phyloP scores from a whole-genome alignment of 1,140 invertebrate genomes.

The Chionoecetes opilio region DNA sequence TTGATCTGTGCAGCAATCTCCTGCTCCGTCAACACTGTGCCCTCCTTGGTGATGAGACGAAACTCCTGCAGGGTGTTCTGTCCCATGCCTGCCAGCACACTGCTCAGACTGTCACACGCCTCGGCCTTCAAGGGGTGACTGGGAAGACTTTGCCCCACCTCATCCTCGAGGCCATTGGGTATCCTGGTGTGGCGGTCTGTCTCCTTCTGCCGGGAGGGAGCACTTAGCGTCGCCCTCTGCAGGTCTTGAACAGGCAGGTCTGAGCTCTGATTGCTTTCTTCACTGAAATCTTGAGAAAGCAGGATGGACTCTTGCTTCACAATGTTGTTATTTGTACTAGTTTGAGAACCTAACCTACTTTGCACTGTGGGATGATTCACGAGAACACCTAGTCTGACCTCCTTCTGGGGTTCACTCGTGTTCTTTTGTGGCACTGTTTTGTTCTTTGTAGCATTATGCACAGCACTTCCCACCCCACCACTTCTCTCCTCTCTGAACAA shows the following conservation, averaged over 20 bases:
- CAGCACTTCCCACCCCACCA: conserved; percentile 15
- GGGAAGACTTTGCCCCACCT: neutral
- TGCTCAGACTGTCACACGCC: neutral
- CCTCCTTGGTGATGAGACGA: conserved; percentile 51
- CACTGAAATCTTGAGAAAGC: conserved; percentile 29
- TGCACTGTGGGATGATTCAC: conserved; percentile 55
- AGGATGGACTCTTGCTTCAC: neutral
- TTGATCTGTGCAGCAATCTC: conserved; percentile 66
- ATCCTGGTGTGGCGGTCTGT: neutral
- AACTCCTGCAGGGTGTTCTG: conserved; percentile 40
- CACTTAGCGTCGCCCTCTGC: neutral
- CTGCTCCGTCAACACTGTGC: conserved; percentile 45
- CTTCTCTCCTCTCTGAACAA: neutral
- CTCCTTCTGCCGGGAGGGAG: neutral
- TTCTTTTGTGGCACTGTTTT: conserved; percentile 37
- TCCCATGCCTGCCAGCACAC: neutral
- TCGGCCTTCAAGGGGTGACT: neutral
- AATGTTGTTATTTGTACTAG: conserved; percentile 44
- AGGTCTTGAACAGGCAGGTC: neutral
- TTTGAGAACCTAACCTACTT: conserved; percentile 42
- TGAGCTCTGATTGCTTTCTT: neutral
- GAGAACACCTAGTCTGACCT: conserved; percentile 38
- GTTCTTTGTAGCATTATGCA: conserved; percentile 57
- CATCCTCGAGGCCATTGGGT: neutral
- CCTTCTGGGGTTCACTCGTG: conserved; percentile 6